Base-by-base conservation (phyloP, 1,140 invertebrate genomes). In the Campoletis sonorensis region DNA sequence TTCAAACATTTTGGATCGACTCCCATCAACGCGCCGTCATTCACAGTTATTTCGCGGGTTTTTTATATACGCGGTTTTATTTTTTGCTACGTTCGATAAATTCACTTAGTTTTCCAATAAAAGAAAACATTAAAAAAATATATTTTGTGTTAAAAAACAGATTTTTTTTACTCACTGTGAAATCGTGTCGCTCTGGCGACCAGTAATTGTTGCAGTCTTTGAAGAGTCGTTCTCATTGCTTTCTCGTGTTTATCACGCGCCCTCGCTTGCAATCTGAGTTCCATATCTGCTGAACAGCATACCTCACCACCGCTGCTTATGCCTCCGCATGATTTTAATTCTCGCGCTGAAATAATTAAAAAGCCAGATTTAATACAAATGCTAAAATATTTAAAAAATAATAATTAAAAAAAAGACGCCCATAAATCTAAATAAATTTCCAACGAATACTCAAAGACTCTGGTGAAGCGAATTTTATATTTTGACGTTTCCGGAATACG, bases 81-180 rank as follows among this genome's bases (percentile, higher is more conserved):
- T n/a, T n/a, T 51, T 30, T 27, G 26, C 61, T 51, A 18, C 49
- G 49, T 51, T 13, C 49, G 49, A 51, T 13, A 51, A 27, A 70
- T 70, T 27, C 79, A 85, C 81, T 81, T 58, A 51, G 76, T 51
- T n/a, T 27, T 26, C n/a, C n/a, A n/a, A n/a, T n/a, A n/a, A n/a
- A n/a, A n/a, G n/a, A n/a, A n/a, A n/a, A n/a, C n/a, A n/a, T n/a
- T n/a, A n/a, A n/a, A n/a, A n/a, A n/a, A n/a, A n/a, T n/a, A n/a
- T n/a, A n/a, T n/a, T n/a, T n/a, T n/a, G n/a, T n/a, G n/a, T n/a
- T n/a, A n/a, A n/a, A n/a, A n/a, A n/a, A n/a, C n/a, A n/a, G n/a
- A n/a, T n/a, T n/a, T n/a, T n/a, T n/a, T n/a, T n/a, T n/a, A 90
- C 88, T 91, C 84, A 92, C 91, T 87, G 82, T 92, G 90, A 89